phyloP scores from a whole-genome alignment of 2,888 invertebrate genomes.

The Gibbula magus region DNA sequence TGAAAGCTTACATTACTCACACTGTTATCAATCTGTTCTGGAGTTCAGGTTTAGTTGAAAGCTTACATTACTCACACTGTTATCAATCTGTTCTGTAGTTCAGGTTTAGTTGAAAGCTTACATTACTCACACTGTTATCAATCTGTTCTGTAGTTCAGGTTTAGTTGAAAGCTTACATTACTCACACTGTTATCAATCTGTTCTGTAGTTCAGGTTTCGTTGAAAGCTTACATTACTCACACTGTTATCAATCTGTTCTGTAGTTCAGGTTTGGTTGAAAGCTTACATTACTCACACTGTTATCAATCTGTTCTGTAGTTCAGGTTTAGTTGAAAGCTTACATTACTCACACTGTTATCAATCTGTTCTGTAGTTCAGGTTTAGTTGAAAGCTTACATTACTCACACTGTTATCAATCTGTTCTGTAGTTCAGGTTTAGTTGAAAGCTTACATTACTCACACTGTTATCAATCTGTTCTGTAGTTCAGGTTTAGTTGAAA shows the following conservation, averaged over 20 bases:
- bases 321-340: slow-evolving; percentile 94
- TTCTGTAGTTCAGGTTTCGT: slow-evolving; percentile 93
- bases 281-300: no score
- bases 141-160: slow-evolving; percentile 90
- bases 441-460: no score
- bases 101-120: slow-evolving; percentile 94
- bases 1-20: no score
- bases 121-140: slow-evolving; percentile 95
- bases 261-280: slow-evolving; percentile 93
- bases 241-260: slow-evolving; percentile 93
- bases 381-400: no score
- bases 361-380: slow-evolving; percentile 90
- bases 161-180: no score
- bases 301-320: slow-evolving; percentile 90
- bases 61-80: no score
- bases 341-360: slow-evolving; percentile 95
- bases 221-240: no score
- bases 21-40: slow-evolving; percentile 93
- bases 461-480: slow-evolving; percentile 93
- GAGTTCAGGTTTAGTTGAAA: slow-evolving; percentile 92
- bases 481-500: slow-evolving; percentile 93
- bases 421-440: slow-evolving; percentile 93
- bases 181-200: slow-evolving; percentile 93
- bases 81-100: slow-evolving; percentile 90
- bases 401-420: slow-evolving; percentile 93